A percentile compares a stretch with the other conserved stretches of the same genome.
Evolutionary conservation across 2,888 invertebrate species (phyloP).

Genomic region (Cheilosia urbana): DNA sequence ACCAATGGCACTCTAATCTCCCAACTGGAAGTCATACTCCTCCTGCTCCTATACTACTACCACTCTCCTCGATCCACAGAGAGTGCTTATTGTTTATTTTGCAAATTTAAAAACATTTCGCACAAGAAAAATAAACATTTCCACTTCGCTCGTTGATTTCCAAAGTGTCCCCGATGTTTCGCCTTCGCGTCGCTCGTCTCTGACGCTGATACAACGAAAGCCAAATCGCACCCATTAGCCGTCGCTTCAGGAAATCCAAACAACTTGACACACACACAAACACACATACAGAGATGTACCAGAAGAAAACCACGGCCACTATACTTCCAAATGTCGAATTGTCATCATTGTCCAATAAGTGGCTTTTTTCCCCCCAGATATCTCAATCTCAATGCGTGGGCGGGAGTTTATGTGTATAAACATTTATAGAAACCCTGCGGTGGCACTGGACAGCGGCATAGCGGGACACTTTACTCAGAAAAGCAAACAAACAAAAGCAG

Average conservation of each 20-base stretch:
- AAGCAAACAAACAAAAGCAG: constrained; percentile 65
- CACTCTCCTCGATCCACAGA: constrained; percentile 5
- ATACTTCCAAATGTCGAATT: constrained; percentile 51
- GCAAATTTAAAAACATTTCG: constrained; percentile 50
- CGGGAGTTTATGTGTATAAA: not conserved
- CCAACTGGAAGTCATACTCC: constrained; percentile 5
- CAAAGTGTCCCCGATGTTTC: not conserved
- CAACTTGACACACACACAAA: constrained; percentile 15
- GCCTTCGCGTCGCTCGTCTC: constrained; percentile 8
- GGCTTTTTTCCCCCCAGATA: constrained; percentile 12
- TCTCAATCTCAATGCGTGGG: constrained; percentile 17
- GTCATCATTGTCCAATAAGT: constrained; percentile 65
- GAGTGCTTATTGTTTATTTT: constrained; percentile 65
- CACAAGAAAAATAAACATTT: constrained; percentile 55
- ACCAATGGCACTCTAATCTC: constrained; percentile 29
- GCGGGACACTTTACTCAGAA: constrained; percentile 1
- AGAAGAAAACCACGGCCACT: constrained; percentile 11
- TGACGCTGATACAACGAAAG: constrained; percentile 18
- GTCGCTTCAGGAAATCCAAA: constrained; percentile 58
- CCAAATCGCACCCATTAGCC: constrained; percentile 66
- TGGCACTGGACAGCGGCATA: not conserved
- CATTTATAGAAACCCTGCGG: not conserved
- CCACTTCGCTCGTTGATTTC: constrained; percentile 13
- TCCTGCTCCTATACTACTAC: not conserved
- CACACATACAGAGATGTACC: not conserved